Conservation (phyloP, 1,140 invertebrate species). For the Aphelenchoides fujianensis region DNA sequence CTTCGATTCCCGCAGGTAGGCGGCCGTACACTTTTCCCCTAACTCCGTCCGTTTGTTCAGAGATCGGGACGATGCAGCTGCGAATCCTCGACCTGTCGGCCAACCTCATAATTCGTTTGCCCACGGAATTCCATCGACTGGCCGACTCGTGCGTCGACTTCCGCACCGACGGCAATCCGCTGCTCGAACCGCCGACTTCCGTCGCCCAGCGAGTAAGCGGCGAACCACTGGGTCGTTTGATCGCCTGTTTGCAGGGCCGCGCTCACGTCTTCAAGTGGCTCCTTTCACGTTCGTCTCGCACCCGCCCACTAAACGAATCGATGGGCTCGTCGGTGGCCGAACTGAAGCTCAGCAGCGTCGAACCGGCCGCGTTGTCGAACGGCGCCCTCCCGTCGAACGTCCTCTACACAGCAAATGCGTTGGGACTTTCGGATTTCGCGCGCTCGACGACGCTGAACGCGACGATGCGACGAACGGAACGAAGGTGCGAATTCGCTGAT, state of each 20-base stretch:
- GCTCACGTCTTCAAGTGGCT: slow-evolving; percentile 29
- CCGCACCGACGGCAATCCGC: slow-evolving; percentile 20
- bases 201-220: slow-evolving; percentile 3
- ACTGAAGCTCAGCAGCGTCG: neutral
- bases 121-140: slow-evolving; percentile 19
- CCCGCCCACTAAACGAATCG: neutral
- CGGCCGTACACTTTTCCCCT: neutral
- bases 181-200: slow-evolving; percentile 16
- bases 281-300: neutral
- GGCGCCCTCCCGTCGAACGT: neutral
- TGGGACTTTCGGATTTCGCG: no score
- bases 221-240: no score
- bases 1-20: slow-evolving; percentile 75
- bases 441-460: no score
- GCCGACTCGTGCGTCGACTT: slow-evolving; percentile 22
- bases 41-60: slow-evolving; percentile 12
- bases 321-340: slow-evolving; percentile 2
- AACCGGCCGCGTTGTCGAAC: slow-evolving; percentile 1
- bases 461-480: no score
- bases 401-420: no score
- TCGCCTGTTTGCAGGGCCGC: slow-evolving; percentile 20
- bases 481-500: neutral
- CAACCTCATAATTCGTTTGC: slow-evolving; percentile 20
- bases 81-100: slow-evolving; percentile 13
- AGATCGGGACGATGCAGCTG: slow-evolving; percentile 23